Percentiles rank a stretch among this genome's conserved stretches.
Evolutionary conservation across 2,797 vertebrate genomes (phyloP).

Genomic region (Carcharodon carcharias): DNA sequence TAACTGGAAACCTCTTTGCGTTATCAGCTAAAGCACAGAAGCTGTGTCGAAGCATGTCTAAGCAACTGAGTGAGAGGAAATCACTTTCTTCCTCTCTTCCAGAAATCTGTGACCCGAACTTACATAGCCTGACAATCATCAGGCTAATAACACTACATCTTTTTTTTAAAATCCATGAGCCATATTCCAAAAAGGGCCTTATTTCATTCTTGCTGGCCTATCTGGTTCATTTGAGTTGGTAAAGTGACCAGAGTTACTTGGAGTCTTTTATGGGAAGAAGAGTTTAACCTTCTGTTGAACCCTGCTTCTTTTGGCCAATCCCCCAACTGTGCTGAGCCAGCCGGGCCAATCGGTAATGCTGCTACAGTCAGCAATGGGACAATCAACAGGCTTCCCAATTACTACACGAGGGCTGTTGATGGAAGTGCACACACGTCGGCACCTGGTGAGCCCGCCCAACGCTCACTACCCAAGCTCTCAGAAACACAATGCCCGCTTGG

Average conservation of each 20-base stretch:
- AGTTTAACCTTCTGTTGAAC: not conserved
- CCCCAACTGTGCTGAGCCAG: not conserved
- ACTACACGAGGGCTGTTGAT: not conserved
- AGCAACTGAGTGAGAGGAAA: conserved; percentile 4
- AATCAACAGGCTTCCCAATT: not conserved
- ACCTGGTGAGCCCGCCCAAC: no score
- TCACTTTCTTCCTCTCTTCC: not conserved
- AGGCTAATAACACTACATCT: not conserved
- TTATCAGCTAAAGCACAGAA: not conserved
- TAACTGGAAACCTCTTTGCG: conserved; percentile 15
- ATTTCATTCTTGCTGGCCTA: not conserved
- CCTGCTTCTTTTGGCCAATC: not conserved
- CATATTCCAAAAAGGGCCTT: not conserved
- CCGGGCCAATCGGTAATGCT: not conserved
- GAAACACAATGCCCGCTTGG: not conserved
- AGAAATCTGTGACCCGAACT: conserved; percentile 25
- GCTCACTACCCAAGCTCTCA: not conserved
- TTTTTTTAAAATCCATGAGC: not conserved
- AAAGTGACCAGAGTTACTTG: not conserved
- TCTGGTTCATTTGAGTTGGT: not conserved
- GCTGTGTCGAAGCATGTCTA: conserved; percentile 2
- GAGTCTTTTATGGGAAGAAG: not conserved
- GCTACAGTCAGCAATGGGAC: not conserved
- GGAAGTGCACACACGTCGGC: not conserved
- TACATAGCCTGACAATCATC: conserved; percentile 8